phyloP scores from a whole-genome alignment of 2,888 invertebrate genomes.

The Heliconius cydno region DNA sequence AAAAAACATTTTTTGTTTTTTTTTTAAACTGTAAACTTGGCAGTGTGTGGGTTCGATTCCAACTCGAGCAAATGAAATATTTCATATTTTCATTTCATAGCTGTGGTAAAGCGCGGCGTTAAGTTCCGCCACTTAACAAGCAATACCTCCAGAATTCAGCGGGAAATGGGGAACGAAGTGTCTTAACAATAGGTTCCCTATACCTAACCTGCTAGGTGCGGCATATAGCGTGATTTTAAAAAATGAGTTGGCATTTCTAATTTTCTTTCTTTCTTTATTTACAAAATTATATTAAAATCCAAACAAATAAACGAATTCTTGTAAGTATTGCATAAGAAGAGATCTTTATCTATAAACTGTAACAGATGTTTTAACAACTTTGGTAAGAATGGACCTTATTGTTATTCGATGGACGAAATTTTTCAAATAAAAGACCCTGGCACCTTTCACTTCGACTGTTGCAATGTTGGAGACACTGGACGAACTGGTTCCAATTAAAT shows the following conservation, averaged over 20 bases:
- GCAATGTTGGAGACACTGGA: slow-evolving; percentile 19
- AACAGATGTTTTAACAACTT: not conserved
- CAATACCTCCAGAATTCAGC: too few species aligned
- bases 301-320: not conserved
- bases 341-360: not conserved
- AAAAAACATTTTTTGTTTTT: too few species aligned
- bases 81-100: too few species aligned
- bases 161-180: too few species aligned
- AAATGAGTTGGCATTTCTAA: not conserved
- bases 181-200: too few species aligned
- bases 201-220: too few species aligned
- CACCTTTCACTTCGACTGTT: slow-evolving; percentile 38
- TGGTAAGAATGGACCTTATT: slow-evolving; percentile 15
- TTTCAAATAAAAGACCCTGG: slow-evolving; percentile 30
- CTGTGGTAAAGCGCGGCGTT: too few species aligned
- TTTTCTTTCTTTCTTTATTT: not conserved
- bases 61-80: too few species aligned
- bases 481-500: not conserved
- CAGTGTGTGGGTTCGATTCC: too few species aligned
- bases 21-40: too few species aligned
- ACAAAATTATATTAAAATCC: not conserved
- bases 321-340: not conserved
- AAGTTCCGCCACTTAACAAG: too few species aligned
- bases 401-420: slow-evolving; percentile 34
- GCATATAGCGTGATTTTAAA: too few species aligned